Conservation (phyloP, 2,113 vertebrate species). For the Fregata magnificens region DNA sequence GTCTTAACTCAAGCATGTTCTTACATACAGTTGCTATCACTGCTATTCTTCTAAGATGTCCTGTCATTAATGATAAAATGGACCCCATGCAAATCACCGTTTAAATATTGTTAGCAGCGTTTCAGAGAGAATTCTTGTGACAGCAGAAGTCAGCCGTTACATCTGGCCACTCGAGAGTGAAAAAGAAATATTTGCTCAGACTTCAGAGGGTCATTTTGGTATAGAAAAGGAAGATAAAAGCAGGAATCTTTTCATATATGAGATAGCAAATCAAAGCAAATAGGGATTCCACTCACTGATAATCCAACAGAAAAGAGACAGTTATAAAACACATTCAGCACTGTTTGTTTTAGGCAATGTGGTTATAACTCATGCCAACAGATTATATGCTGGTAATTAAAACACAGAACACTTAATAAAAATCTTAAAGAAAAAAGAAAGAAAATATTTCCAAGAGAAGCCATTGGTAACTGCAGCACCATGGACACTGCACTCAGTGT, state of each 20-base stretch:
- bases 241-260: conserved; percentile 2
- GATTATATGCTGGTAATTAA: neutral
- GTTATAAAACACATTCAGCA: neutral
- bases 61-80: neutral
- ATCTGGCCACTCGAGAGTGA: neutral
- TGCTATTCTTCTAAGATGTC: neutral
- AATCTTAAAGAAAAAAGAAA: neutral
- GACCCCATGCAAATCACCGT: neutral
- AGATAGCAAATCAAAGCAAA: conserved; percentile 33
- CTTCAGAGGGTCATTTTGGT: conserved; percentile 20
- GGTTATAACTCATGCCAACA: neutral
- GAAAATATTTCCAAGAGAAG: neutral
- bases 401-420: neutral
- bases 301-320: neutral
- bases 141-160: neutral
- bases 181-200: conserved; percentile 47
- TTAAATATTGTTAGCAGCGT: neutral
- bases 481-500: neutral
- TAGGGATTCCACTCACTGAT: neutral
- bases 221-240: conserved; percentile 38
- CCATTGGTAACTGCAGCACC: neutral
- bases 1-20: neutral
- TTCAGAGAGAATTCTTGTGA: conserved; percentile 10
- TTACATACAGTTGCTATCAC: neutral
- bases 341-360: neutral